Percentiles rank a stretch among this genome's conserved stretches.
Evolutionary conservation across 1,140 invertebrate species (phyloP).

Genomic region (Sweltsa coloradensis): DNA sequence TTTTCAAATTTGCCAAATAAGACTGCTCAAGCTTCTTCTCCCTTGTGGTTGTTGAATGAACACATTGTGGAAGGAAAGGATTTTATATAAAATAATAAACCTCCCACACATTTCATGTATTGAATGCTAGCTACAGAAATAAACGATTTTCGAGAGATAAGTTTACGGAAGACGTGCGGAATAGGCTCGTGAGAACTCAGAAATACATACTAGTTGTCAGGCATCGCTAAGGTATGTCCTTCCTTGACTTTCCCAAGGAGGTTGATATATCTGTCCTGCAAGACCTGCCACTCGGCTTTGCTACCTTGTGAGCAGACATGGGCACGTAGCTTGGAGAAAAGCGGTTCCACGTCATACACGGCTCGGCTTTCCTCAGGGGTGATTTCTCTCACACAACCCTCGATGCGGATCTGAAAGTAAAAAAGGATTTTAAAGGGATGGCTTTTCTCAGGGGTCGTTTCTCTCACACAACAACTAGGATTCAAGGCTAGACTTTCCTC

Average conservation of each 20-base stretch:
- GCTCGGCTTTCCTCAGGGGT: slow-evolving; percentile 22
- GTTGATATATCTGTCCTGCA: slow-evolving; percentile 28
- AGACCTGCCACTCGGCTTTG: slow-evolving; percentile 29
- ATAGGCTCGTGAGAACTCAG: background rate
- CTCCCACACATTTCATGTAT: no score
- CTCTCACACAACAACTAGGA: no score
- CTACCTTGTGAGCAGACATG: slow-evolving; percentile 31
- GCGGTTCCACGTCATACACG: slow-evolving; percentile 31
- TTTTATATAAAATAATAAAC: no score
- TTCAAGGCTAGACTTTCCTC: no score
- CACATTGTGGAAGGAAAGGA: no score
- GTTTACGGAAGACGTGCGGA: background rate
- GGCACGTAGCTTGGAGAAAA: slow-evolving; percentile 33
- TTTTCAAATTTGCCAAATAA: no score
- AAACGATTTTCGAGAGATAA: no score
- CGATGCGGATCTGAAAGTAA: slow-evolving; percentile 32
- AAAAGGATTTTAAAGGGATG: no score
- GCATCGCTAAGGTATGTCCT: background rate
- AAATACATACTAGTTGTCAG: background rate
- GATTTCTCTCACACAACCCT: slow-evolving; percentile 28
- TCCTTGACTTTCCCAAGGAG: slow-evolving; percentile 15
- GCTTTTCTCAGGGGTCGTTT: no score
- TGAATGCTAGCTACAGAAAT: no score
- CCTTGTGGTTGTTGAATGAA: no score
- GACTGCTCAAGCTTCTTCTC: no score